Evolutionary conservation across 2,888 invertebrate genomes (phyloP), one percentile per base, ranked within the genome.

Genomic region (Drosophila villosipedis): DNA sequence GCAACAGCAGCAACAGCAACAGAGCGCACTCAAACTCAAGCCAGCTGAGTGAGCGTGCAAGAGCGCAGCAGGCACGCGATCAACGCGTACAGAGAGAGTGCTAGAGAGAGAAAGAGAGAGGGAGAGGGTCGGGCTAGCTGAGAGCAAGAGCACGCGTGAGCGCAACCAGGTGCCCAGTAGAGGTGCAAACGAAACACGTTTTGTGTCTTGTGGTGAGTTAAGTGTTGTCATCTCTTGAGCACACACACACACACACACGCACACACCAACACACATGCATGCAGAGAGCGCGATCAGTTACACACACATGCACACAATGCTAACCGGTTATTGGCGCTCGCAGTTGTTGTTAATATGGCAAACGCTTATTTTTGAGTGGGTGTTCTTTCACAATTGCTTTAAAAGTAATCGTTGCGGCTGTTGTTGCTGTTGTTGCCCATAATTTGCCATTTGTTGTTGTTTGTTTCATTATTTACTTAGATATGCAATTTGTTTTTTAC

Each of bases 281-380:
- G n/a, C 25, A 64, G 64, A 69, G 83, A 76, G 86, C 62, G 47
- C 50, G 80, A 75, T 82, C 76, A 22, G 63, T 47, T 14, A 41
- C 57, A 28, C 57, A 60, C 25, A 57, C 31, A n/a, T 33, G 30
- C 19, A 33, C 30, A 3, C 31, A 37, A 35, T 76, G 67, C 59
- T 66, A 85, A 88, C 87, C 91, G 91, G 87, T 87, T 87, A 75
- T 76, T 76, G 84, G 83, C 79, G 83, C 79, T 77, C 73, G 66
- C 75, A 54, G 68, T 79, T 75, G 68, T 68, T 82, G 69, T 84
- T 83, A 82, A 80, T 79, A 76, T 76, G 82, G 78, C 72, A 80
- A 81, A 76, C 68, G 79, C 75, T 83, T 76, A 60, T 60, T 77
- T 88, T 90, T 90, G 90, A 86, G 90, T 90, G 91, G 90, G 90